Evolutionary conservation across 2,113 vertebrate genomes (phyloP), one percentile per base, ranked within the genome.

Genomic region (Gobio gobio): DNA sequence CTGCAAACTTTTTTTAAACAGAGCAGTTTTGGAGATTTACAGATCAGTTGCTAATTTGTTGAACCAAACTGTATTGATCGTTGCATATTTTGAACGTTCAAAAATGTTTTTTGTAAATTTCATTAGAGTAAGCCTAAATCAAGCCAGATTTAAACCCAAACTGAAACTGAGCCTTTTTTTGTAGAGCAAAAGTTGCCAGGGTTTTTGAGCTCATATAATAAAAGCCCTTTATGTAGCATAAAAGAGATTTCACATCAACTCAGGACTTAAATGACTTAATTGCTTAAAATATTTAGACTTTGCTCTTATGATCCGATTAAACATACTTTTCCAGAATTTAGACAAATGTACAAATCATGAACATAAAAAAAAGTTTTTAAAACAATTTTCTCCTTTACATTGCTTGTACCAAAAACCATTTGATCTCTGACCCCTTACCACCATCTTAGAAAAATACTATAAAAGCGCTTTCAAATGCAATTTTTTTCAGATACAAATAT

Each of bases 361-460:
- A 88, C 88, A 87, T 75, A 82, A 83, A 86, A 88, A 43, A 51
- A 84, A 83, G 49, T 75, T 88, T 45, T 87, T 1, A 51, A 61
- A 80, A 87, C 87, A 90, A 88, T 83, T 22, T 45, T 72, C 64
- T 56, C 83, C 85, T 87, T 59, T 58, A 86, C 86, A 61, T 87
- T 91, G 91, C 40, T 66, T 76, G n/a, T 79, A 76, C 59, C 29
- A 92, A 93, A 93, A 92, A 87, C 84, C 89, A 91, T 89, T 88
- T 90, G 86, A 89, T 90, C 77, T 90, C 84, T 88, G 90, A 94
- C 91, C 91, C 92, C 92, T 94, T 93, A 92, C 92, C 92, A 82
- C 89, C 90, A 91, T 91, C 91, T 92, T 94, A 95, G 89, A 95
- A 95, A 95, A 95, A 94, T 95, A 95, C 82, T 93, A 93, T 93